These are phyloP conservation scores for Halcyon malimbica DNA, from an alignment of 2,113 vertebrate species.

Conservation along the genomic window DNA sequence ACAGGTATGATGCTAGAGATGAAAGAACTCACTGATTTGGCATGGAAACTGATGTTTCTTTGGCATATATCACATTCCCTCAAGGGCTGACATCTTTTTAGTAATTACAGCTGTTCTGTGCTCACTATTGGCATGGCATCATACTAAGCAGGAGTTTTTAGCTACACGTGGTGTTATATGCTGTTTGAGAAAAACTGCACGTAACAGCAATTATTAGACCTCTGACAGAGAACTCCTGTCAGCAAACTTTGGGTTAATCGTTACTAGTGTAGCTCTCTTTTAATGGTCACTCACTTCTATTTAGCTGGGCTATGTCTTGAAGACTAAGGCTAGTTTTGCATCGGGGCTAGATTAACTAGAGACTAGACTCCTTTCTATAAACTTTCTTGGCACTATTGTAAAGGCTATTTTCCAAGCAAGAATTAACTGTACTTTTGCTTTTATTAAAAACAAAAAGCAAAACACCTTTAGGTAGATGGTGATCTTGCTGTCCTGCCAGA, in stretches of 20 bases:
- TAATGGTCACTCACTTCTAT: not conserved
- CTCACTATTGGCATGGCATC: not conserved
- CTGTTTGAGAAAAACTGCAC: not conserved
- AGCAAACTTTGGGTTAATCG: not conserved
- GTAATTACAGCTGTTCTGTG: not conserved
- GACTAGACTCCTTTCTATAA: not conserved
- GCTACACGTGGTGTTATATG: not conserved
- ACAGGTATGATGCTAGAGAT: not conserved
- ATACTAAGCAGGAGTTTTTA: not conserved
- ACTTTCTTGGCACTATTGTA: not conserved
- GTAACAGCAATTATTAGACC: not conserved
- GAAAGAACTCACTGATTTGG: not conserved
- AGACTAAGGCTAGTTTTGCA: not conserved
- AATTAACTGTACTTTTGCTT: not conserved
- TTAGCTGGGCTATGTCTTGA: not conserved
- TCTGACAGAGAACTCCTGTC: not conserved
- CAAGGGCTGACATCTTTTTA: not conserved
- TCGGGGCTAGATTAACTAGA: not conserved
- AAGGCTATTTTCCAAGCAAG: not conserved
- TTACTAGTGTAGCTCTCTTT: not conserved
- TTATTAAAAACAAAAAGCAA: not conserved
- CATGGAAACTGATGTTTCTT: not conserved
- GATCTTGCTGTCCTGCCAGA: not conserved
- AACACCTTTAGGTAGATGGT: not conserved
- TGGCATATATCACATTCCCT: not conserved